Evolutionary conservation across 2,888 invertebrate genomes (phyloP), one percentile per base, ranked within the genome.

Genomic region (Trachelus stipa): DNA sequence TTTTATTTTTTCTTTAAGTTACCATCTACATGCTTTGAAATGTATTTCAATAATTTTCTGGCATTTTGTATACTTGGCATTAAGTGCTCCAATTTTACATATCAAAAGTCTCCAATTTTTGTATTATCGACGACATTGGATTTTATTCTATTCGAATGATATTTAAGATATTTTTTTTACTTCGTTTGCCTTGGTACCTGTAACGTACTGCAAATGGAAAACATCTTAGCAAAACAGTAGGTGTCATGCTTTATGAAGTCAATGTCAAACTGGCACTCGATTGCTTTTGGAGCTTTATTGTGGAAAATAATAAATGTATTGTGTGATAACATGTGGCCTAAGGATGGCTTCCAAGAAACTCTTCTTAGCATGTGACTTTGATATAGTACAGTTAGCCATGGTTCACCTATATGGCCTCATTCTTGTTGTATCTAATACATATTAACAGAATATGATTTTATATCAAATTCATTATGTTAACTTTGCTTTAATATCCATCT

Each of bases 31-130:
- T 23, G 56, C 56, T 56, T 56, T 56, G 23, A 23, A 56, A 23
- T 56, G 56, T 56, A 56, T 23, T 56, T 56, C 9, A 56, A 23
- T 23, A 23, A 23, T 23, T 56, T 56, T 56, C 23, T 56, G 56
- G 23, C 56, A 23, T 56, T 23, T 56, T 56, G 56, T 9, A 56
- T 15, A 56, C 56, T 56, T 56, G 23, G 23, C 9, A 6, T 56
- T 56, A 23, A 56, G 4, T 23, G 56, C 6, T 56, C 56, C 23
- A 56, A 23, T 56, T 56, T 56, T 56, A 15, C 40, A 15, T 40
- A 40, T 40, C 15, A 71, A 81, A 76, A 79, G 56, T 88, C 86
- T 85, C 86, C 88, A 88, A 84, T 74, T 76, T 31, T 23, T 56
- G 23, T 56, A 56, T 23, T 9, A 56, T 56, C 15, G 23, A 23